phyloP scores from a whole-genome alignment of 2,797 vertebrate genomes.

The Manis crassicaudata region DNA sequence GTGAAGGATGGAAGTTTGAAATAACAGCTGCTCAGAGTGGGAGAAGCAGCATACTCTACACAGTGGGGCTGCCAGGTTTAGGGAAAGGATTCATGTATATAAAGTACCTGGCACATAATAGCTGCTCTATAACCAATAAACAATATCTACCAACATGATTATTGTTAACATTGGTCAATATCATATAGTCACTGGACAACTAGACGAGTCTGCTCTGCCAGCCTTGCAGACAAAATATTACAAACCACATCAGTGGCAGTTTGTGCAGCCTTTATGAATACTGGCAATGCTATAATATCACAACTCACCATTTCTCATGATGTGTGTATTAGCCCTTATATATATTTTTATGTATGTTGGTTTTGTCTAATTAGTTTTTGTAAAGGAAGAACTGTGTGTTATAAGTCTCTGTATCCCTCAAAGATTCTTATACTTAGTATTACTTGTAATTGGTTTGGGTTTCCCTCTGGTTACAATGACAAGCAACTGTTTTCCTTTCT shows the following conservation, averaged over 20 bases:
- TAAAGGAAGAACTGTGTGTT: not conserved
- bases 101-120: not conserved
- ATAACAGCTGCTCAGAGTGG: not conserved
- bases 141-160: not conserved
- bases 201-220: not conserved
- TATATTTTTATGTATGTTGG: slow-evolving; percentile 10
- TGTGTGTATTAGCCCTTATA: not conserved
- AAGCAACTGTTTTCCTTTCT: slow-evolving; percentile 3
- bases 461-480: slow-evolving; percentile 6
- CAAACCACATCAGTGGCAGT: not conserved
- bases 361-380: not conserved
- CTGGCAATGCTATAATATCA: not conserved
- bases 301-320: not conserved
- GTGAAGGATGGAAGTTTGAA: not conserved
- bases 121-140: not conserved
- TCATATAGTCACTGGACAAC: not conserved
- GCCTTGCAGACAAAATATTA: not conserved
- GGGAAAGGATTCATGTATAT: not conserved
- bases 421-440: not conserved
- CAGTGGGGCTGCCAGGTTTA: not conserved
- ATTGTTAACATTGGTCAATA: not conserved
- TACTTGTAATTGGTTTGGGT: not conserved
- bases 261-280: not conserved
- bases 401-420: not conserved
- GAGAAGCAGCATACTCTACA: not conserved